Evolutionary conservation across 2,888 invertebrate genomes (phyloP), one percentile per base, ranked within the genome.

Genomic region (Drosophila mimica): DNA sequence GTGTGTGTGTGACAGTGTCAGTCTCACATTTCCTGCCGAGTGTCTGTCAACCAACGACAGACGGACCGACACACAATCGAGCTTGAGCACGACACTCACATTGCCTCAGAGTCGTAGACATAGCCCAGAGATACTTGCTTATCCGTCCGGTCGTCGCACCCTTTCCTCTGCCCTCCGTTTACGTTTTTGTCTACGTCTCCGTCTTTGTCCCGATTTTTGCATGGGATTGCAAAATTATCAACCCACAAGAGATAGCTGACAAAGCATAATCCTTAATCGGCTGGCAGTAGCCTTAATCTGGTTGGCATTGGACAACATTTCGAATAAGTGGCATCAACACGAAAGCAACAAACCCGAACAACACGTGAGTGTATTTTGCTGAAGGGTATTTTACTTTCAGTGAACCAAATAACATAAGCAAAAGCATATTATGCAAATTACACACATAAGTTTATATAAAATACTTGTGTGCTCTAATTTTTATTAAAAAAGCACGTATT

Each of bases 21-120:
- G 67, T 67, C 53, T 78, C 63, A 33, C 60, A 66, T 69, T 79
- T 77, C 77, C 69, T 81, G 77, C 81, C 43, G 49, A 46, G n/a
- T 58, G 65, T 25, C 60, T 25, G 30, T 20, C 56, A 15, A 36
- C 28, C 36, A 8, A 30, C 53, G 25, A 1, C 11, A 51, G 34
- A 52, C 61, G 51, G 54, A 54, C 69, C 67, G 36, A 51, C 34
- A 62, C 3, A 60, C 48, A 52, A 46, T 59, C 40, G 34, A 52
- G 79, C 78, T 74, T 72, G 56, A 64, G 57, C 59, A 51, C 51
- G 36, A 43, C 38, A 69, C 54, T 20, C 20, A 46, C 15, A 46
- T 46, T 43, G 43, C 51, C 33, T 43, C 49, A 34, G 51, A 28
- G 40, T 11, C 20, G 20, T 28, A 57, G 33, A 48, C 56, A 57